Evolutionary conservation across 2,888 invertebrate species (phyloP).

Genomic region (Resseliella maxima): DNA sequence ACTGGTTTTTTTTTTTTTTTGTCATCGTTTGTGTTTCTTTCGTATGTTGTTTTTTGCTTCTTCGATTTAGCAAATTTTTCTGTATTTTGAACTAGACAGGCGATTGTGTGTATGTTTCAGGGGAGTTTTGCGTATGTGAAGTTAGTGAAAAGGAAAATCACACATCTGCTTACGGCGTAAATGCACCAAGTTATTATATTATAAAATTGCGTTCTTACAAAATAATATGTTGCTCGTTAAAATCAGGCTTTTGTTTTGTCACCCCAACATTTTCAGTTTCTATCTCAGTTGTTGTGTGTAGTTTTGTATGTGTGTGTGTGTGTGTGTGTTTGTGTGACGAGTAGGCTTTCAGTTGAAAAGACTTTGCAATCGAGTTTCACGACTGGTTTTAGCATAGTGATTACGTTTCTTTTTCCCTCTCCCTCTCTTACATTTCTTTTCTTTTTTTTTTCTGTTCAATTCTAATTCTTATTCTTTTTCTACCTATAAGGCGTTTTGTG

Average conservation of each 20-base stretch:
- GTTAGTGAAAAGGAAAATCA: slow-evolving; percentile 3
- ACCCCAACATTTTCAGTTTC: slow-evolving; percentile 36
- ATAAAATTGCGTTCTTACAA: slow-evolving; percentile 23
- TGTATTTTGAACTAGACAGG: not conserved
- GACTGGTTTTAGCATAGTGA: slow-evolving; percentile 22
- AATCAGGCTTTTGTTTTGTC: slow-evolving; percentile 55
- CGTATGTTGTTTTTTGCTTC: not conserved
- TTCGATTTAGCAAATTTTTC: not conserved
- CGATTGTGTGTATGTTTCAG: not conserved
- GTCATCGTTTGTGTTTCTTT: not conserved
- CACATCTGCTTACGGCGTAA: slow-evolving; percentile 40
- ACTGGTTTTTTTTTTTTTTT: no score
- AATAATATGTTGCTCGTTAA: slow-evolving; percentile 55
- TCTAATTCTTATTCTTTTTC: not conserved
- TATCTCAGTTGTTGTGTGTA: not conserved
- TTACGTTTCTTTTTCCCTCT: not conserved
- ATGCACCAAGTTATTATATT: slow-evolving; percentile 6
- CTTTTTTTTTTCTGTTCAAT: not conserved
- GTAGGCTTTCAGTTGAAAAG: not conserved
- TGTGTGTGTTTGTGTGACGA: not conserved
- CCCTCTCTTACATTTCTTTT: not conserved
- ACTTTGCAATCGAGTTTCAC: not conserved
- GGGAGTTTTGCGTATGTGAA: not conserved
- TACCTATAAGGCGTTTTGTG: not conserved
- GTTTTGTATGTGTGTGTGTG: not conserved